Percentiles rank a stretch among this genome's conserved stretches.
Conservation (phyloP, 1,140 invertebrate species). For the Tetraneura akinire region DNA sequence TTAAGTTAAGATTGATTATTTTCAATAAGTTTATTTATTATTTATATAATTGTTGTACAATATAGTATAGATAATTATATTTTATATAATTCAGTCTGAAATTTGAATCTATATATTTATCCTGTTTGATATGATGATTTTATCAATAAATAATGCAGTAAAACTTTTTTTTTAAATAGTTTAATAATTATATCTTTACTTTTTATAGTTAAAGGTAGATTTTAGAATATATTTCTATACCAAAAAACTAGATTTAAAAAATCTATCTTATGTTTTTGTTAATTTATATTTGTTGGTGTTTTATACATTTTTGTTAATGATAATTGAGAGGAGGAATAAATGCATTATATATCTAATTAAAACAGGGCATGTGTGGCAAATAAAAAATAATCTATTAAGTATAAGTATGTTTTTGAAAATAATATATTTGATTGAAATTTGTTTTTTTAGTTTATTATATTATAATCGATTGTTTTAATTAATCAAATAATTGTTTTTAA, state of each 20-base stretch:
- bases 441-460: neutral
- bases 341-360: neutral
- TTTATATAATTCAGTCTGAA: constrained; percentile 10
- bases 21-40: constrained; percentile 4
- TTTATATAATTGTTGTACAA: neutral
- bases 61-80: neutral
- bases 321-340: neutral
- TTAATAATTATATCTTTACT: no score
- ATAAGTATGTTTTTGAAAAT: neutral
- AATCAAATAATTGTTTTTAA: neutral
- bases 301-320: constrained; percentile 14
- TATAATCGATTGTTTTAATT: neutral
- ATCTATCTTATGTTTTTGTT: constrained; percentile 4
- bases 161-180: no score
- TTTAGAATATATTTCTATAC: neutral
- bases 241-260: neutral
- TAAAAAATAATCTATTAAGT: neutral
- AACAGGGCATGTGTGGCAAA: neutral
- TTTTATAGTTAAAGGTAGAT: neutral
- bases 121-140: neutral
- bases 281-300: neutral
- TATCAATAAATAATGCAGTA: no score
- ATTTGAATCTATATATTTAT: neutral
- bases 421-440: neutral
- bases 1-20: neutral